phyloP scores from a whole-genome alignment of 1,140 invertebrate genomes.

The Plectus sambesii region DNA sequence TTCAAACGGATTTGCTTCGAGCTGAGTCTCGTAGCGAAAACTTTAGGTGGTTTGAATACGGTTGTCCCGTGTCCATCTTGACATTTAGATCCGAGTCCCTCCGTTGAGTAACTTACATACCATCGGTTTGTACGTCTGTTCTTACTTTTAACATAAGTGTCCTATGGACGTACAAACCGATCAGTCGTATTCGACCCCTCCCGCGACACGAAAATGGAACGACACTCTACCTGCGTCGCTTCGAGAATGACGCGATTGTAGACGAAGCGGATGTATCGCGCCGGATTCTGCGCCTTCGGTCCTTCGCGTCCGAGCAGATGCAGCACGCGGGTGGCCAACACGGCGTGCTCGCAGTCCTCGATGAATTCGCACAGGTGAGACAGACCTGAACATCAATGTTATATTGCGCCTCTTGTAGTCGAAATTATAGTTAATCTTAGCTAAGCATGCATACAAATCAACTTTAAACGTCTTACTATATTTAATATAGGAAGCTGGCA shows the following conservation, averaged over 20 bases:
- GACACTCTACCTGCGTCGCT: conserved; percentile 75
- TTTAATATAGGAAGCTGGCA: no score
- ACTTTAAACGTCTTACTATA: conserved; percentile 7
- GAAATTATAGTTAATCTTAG: no score
- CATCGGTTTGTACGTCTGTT: no score
- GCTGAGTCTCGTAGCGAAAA: no score
- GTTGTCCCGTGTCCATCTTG: no score
- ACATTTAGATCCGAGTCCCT: no score
- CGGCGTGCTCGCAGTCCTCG: conserved; percentile 96
- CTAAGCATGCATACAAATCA: neutral
- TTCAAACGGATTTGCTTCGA: no score
- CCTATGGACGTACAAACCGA: no score
- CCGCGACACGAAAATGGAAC: conserved; percentile 22
- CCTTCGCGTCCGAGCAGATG: conserved; percentile 94
- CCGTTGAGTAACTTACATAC: no score
- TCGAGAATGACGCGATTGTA: conserved; percentile 97
- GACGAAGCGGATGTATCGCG: conserved; percentile 91
- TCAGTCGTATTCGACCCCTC: neutral
- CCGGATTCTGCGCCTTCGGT: conserved; percentile 80
- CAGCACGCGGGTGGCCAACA: conserved; percentile 86
- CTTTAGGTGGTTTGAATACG: no score
- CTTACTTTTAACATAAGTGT: no score
- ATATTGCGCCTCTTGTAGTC: no score
- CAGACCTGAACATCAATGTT: conserved; percentile 59
- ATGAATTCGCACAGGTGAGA: conserved; percentile 98